These are phyloP conservation scores for Philotrypesis tridentata DNA, from an alignment of 1,140 invertebrate species.

Conservation along the genomic window DNA sequence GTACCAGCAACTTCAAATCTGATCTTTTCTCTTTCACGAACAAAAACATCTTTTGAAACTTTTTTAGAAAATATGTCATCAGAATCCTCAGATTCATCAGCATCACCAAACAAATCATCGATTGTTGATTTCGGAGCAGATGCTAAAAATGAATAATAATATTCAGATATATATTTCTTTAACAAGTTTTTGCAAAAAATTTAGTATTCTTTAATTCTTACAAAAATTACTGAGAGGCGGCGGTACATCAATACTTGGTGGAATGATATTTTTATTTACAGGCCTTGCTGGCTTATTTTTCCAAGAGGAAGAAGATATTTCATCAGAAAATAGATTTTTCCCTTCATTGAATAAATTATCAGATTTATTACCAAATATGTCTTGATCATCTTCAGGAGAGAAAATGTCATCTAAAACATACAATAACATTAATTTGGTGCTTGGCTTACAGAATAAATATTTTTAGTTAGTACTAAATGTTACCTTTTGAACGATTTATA, in stretches of 20 bases:
- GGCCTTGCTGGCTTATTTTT: slow-evolving; percentile 59
- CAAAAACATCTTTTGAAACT: slow-evolving; percentile 55
- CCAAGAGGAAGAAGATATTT: slow-evolving; percentile 58
- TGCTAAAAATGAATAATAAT: slow-evolving; percentile 54
- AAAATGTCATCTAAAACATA: slow-evolving; percentile 63
- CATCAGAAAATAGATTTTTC: slow-evolving; percentile 61
- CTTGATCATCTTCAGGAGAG: slow-evolving; percentile 55
- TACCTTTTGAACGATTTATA: slow-evolving; percentile 65
- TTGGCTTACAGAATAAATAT: slow-evolving; percentile 14
- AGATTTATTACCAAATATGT: slow-evolving; percentile 56
- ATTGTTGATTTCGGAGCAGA: slow-evolving; percentile 68
- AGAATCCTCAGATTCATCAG: slow-evolving; percentile 70
- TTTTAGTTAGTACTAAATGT: neutral
- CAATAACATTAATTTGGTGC: slow-evolving; percentile 8
- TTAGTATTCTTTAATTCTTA: slow-evolving; percentile 51
- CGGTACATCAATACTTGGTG: slow-evolving; percentile 67
- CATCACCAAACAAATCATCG: slow-evolving; percentile 70
- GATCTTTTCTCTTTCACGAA: slow-evolving; percentile 42
- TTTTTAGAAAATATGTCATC: slow-evolving; percentile 68
- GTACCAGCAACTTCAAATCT: slow-evolving; percentile 23
- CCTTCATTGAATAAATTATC: slow-evolving; percentile 59
- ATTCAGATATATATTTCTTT: neutral
- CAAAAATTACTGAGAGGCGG: slow-evolving; percentile 67
- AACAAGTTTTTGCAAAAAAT: neutral
- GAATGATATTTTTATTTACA: slow-evolving; percentile 66